Conservation (phyloP, 2,888 invertebrate species). For the Cosmia pyralina region DNA sequence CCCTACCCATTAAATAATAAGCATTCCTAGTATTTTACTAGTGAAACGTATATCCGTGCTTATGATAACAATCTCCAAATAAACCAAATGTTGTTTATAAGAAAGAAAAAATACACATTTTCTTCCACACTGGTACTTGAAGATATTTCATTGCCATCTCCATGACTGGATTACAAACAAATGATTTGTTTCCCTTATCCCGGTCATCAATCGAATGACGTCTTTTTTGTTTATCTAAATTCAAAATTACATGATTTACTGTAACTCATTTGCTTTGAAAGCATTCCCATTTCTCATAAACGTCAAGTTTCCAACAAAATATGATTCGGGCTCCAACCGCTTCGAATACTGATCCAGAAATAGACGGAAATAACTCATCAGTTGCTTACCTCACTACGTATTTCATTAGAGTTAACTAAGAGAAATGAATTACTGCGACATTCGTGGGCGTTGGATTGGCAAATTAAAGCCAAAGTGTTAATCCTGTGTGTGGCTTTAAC, state of each 20-base stretch:
- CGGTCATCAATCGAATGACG: constrained; percentile 51
- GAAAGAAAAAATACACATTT: constrained; percentile 15
- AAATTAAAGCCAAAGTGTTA: constrained; percentile 59
- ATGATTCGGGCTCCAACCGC: background rate
- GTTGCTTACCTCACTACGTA: constrained; percentile 35
- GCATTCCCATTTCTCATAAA: constrained; percentile 21
- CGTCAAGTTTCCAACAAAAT: constrained; percentile 1
- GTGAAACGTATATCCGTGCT: background rate
- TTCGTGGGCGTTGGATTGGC: constrained; percentile 54
- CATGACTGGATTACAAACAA: constrained; percentile 59
- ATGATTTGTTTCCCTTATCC: constrained; percentile 51
- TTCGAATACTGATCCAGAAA: constrained; percentile 27
- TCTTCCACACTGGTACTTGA: constrained; percentile 18
- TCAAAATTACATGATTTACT: constrained; percentile 43
- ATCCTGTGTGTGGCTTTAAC: constrained; percentile 37
- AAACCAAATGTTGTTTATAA: background rate
- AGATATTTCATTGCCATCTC: constrained; percentile 43
- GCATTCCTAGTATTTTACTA: background rate
- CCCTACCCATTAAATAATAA: too few relatives aligned
- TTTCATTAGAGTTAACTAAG: constrained; percentile 55
- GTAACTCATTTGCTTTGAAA: constrained; percentile 29
- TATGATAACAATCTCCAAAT: constrained; percentile 1
- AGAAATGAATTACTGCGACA: constrained; percentile 61
- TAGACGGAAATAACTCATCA: constrained; percentile 46
- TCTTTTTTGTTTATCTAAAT: constrained; percentile 38